Conservation (phyloP, 2,113 vertebrate genomes). For the Nyctibius bracteatus region DNA sequence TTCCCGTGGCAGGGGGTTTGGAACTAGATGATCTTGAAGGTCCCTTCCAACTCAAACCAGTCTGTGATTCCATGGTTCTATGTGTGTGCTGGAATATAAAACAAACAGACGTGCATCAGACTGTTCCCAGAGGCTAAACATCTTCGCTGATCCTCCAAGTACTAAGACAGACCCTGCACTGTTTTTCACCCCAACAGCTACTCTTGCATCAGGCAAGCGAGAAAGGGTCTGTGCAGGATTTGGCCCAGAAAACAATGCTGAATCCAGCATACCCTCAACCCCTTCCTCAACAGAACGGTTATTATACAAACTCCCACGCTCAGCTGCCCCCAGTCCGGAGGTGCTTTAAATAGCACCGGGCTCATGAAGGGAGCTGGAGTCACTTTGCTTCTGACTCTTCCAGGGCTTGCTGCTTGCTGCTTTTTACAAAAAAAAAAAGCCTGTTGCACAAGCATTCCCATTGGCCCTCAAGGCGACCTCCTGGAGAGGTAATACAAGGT, state of each 20-base stretch:
- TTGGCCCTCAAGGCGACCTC: not conserved
- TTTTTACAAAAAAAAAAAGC: not conserved
- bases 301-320: not conserved
- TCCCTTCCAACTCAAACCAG: no score
- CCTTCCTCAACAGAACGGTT: not conserved
- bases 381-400: conserved; percentile 17
- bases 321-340: not conserved
- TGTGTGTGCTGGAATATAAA: not conserved
- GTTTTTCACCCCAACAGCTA: not conserved
- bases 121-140: not conserved
- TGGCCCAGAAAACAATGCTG: not conserved
- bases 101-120: not conserved
- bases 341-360: conserved; percentile 49
- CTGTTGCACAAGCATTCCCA: not conserved
- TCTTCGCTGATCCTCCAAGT: not conserved
- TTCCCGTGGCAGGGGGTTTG: no score
- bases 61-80: no score
- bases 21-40: no score
- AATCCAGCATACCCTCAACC: not conserved
- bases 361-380: not conserved
- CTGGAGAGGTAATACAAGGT: not conserved
- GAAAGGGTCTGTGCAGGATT: not conserved
- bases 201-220: not conserved
- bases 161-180: not conserved
- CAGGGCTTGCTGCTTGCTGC: not conserved